Percentiles rank a stretch among this genome's conserved stretches.
Conservation (phyloP, 1,140 invertebrate genomes). For the Stegodyphus dumicola region DNA sequence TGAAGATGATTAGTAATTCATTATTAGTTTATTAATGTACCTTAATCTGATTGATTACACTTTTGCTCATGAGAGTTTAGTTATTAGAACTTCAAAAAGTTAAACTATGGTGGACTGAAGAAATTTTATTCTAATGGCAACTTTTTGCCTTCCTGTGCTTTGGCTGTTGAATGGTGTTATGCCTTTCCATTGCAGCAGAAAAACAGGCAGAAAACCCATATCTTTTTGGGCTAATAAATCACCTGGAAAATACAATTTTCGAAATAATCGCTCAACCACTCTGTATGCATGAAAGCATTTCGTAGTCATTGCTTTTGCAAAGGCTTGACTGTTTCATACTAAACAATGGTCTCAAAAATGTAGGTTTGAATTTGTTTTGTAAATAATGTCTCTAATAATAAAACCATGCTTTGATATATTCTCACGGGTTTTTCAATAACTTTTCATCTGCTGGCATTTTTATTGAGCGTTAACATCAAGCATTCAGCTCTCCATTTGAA, state of each 20-base stretch:
- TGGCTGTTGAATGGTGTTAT: constrained; percentile 1
- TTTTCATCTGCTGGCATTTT: background rate
- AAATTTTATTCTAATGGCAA: background rate
- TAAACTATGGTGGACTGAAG: background rate
- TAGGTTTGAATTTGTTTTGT: constrained; percentile 3
- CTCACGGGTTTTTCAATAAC: constrained; percentile 21
- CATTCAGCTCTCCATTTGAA: background rate
- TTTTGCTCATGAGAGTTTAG: background rate
- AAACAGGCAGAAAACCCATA: background rate
- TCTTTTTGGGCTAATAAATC: no score
- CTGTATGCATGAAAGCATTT: background rate
- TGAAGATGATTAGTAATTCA: no score
- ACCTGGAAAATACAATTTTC: background rate
- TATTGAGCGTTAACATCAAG: constrained; percentile 12
- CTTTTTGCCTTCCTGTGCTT: background rate
- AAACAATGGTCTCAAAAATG: background rate
- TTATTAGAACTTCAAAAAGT: background rate
- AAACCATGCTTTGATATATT: constrained; percentile 23
- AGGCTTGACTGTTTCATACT: constrained; percentile 3
- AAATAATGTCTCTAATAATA: background rate
- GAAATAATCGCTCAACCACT: constrained; percentile 18
- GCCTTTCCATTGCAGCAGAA: background rate
- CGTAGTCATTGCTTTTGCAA: constrained; percentile 20
- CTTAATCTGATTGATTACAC: background rate
- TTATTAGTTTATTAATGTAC: no score